Evolutionary conservation across 2,797 vertebrate species (phyloP).

Genomic region (Cephalopachus bancanus): DNA sequence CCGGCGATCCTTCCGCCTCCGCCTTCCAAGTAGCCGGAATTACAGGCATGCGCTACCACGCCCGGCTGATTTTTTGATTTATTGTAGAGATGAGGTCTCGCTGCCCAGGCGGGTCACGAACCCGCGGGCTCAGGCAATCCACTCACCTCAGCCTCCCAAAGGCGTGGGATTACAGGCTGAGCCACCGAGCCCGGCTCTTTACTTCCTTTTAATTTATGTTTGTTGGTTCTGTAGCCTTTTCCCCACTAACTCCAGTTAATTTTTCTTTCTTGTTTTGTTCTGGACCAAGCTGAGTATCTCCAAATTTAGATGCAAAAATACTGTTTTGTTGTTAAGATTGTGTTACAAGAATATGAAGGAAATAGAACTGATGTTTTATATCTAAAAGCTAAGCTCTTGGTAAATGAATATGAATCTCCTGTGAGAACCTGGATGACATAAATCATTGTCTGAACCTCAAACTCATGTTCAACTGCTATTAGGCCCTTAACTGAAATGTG

Average conservation of each 20-base stretch:
- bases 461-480: neutral
- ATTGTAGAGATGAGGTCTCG: no score
- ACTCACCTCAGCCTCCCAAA: no score
- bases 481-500: conserved; percentile 6
- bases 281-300: neutral
- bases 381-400: conserved; percentile 25
- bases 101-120: no score
- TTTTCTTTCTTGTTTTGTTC: conserved; percentile 32
- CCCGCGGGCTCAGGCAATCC: no score
- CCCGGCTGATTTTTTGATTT: no score
- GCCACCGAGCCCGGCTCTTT: no score
- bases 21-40: no score
- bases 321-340: conserved; percentile 27
- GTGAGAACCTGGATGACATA: neutral
- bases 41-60: no score
- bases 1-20: no score
- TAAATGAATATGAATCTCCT: neutral
- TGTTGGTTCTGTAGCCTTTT: neutral
- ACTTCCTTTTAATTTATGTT: neutral
- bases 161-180: no score
- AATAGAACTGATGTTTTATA: conserved; percentile 7
- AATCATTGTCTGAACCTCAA: conserved; percentile 10
- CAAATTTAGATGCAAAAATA: neutral
- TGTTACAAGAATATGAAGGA: neutral
- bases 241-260: neutral